These are phyloP conservation scores for Synodontis membranacea DNA, from an alignment of 2,113 vertebrate genomes.

Conservation along the genomic window DNA sequence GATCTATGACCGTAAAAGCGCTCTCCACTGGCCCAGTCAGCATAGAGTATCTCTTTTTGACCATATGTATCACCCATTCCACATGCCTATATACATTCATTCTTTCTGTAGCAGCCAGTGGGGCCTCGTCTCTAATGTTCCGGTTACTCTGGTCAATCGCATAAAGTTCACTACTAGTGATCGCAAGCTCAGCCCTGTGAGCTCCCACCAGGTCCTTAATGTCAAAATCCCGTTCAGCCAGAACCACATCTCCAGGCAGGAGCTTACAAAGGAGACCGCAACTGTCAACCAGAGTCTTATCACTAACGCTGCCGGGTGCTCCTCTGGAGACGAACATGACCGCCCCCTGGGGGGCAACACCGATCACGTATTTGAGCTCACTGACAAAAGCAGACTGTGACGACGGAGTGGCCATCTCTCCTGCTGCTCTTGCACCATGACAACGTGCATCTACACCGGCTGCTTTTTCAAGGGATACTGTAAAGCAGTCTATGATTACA, in stretches of 20 bases:
- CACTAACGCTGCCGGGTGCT: conserved; percentile 65
- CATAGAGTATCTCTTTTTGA: conserved; percentile 71
- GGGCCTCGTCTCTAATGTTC: conserved; percentile 2
- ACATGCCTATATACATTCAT: conserved; percentile 64
- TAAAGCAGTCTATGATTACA: conserved; percentile 74
- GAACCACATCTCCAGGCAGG: conserved; percentile 69
- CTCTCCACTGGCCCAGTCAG: conserved; percentile 72
- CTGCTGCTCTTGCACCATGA: neutral
- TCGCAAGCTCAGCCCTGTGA: conserved; percentile 63
- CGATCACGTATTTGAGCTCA: conserved; percentile 72
- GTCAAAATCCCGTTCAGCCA: conserved; percentile 66
- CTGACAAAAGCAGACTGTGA: conserved; percentile 40
- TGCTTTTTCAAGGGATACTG: conserved; percentile 68
- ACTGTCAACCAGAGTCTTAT: conserved; percentile 69
- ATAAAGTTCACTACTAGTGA: conserved; percentile 36
- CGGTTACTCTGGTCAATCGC: conserved; percentile 18
- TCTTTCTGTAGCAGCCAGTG: conserved; percentile 36
- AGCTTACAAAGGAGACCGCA: conserved; percentile 73
- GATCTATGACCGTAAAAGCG: conserved; percentile 65
- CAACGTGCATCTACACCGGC: conserved; percentile 46
- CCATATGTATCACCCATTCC: conserved; percentile 69
- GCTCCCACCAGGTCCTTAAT: conserved; percentile 66
- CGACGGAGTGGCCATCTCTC: neutral
- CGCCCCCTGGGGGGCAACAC: conserved; percentile 74
- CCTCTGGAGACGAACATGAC: conserved; percentile 74